These are phyloP conservation scores for Neotragus pygmaeus DNA, from an alignment of 2,113 vertebrate species.

Conservation along the genomic window DNA sequence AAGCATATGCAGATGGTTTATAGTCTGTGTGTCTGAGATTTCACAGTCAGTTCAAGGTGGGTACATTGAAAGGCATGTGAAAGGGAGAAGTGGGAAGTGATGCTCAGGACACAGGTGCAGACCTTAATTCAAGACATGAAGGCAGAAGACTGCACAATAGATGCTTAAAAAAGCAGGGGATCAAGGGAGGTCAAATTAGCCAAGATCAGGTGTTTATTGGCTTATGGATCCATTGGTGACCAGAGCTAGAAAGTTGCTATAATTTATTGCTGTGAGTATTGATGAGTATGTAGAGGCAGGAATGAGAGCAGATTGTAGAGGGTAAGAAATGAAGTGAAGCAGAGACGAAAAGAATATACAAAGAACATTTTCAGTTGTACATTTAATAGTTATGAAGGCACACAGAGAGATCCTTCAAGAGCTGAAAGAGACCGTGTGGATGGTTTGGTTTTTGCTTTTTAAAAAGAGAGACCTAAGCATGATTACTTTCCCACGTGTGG, in stretches of 20 bases:
- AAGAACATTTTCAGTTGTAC: not conserved
- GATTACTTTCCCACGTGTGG: not conserved
- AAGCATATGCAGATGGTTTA: not conserved
- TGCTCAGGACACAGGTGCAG: not conserved
- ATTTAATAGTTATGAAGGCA: not conserved
- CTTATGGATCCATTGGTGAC: not conserved
- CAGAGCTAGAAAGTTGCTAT: not conserved
- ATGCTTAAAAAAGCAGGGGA: not conserved
- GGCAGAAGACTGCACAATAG: not conserved
- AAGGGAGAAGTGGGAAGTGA: not conserved
- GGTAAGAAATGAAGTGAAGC: not conserved
- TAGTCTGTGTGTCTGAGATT: not conserved
- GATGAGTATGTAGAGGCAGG: not conserved
- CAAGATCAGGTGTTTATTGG: not conserved
- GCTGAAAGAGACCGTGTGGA: not conserved
- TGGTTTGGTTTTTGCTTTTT: not conserved
- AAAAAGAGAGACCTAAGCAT: not conserved
- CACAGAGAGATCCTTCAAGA: not conserved
- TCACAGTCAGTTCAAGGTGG: not conserved
- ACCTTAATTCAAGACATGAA: not conserved
- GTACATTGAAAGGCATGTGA: not conserved
- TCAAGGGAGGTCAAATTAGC: not conserved
- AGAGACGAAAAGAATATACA: not conserved
- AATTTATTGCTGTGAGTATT: not conserved
- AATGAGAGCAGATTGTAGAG: not conserved